Conservation (phyloP, 37 sponge, comb jelly and placozoan species). For the Cladorhizidae sp. region DNA sequence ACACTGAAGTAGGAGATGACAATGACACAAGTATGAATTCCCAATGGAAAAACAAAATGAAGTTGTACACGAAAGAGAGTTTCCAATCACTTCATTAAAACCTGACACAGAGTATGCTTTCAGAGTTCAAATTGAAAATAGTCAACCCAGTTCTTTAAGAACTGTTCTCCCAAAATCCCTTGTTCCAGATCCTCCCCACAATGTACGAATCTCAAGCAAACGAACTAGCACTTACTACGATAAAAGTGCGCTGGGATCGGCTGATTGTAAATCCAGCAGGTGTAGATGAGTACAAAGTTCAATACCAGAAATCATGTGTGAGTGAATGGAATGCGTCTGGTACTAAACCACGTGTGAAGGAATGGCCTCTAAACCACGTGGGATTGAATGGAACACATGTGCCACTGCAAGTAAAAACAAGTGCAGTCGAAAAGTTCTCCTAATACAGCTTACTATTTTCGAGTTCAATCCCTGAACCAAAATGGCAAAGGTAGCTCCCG, state of each 20-base stretch:
- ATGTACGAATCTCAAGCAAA: slow-evolving; percentile 5
- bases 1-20: background rate
- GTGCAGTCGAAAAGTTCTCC: background rate
- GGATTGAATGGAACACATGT: background rate
- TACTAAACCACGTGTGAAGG: no score
- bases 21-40: background rate
- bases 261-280: background rate
- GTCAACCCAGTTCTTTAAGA: background rate
- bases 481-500: background rate
- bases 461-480: background rate
- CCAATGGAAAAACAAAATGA: background rate
- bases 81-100: background rate
- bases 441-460: slow-evolving; percentile 5
- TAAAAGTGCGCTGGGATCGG: background rate
- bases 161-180: background rate
- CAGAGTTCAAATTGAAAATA: background rate
- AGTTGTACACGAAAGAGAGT: background rate
- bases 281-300: background rate
- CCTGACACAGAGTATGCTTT: background rate
- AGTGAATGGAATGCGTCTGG: no score
- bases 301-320: no score
- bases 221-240: background rate
- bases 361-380: background rate
- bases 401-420: background rate
- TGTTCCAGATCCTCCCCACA: slow-evolving; percentile 2